Base-by-base conservation (phyloP, 1,140 invertebrate species). In the Zaprionus lachaisei region DNA sequence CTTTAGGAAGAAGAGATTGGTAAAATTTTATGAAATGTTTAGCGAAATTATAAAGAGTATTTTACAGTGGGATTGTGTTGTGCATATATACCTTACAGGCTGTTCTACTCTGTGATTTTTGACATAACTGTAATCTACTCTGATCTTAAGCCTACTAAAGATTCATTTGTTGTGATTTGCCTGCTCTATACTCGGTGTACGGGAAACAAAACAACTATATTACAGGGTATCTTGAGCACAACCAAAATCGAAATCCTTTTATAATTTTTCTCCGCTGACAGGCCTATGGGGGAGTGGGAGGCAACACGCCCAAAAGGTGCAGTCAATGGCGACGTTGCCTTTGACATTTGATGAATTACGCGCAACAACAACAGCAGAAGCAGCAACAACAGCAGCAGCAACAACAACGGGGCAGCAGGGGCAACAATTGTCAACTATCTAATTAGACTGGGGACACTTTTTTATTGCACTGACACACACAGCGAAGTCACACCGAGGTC, bases 321-420 rank as follows among this genome's bases (percentile, higher is more conserved):
- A 81, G 82, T 79, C 79, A 51, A 86, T 86, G 83, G 80, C 79
- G 75, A 64, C 55, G 67, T 78, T 71, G 78, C 49, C 78, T 86
- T 79, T 81, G 79, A 79, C 83, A 86, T 86, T 86, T 86, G 83
- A 86, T 86, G 83, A 86, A 86, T 86, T 86, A 86, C 83, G 55
- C 75, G 60, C 70, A 80, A 34, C 47, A 62, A 12, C 64, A 60
- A 22, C 17, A 47, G n/a, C 31, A 22, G 6, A n/a, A 44, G n/a
- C 54, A 72, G 37, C 41, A 67, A 12, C 11, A 54, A 31, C 56
- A 68, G 31, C 24, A 72, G 31, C 24, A 54, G 6, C 57, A 65
- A 37, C 28, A 49, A 22, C 49, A 74, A 66, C 51, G 62, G 38
- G 74, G 51, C 62, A 75, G 12, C 49, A 74, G 62, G 62, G 62